Percentiles rank a stretch among this genome's conserved stretches.
These are phyloP conservation scores for Drosophila murphyi DNA, from an alignment of 1,140 invertebrate genomes.

Conservation along the genomic window DNA sequence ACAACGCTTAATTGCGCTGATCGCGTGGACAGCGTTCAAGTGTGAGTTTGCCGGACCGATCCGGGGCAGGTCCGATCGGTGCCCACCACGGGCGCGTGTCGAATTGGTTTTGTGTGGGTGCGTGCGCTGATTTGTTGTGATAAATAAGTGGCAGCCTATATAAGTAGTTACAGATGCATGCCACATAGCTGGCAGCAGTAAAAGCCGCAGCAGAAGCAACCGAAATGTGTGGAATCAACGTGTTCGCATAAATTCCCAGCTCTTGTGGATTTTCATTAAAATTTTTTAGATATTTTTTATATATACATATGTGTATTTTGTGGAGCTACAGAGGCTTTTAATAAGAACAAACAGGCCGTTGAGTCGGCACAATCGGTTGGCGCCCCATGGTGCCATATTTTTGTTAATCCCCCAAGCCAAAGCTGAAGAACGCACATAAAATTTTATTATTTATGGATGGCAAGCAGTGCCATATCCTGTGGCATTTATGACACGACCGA, in stretches of 20 bases:
- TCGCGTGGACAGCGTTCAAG: slow-evolving; percentile 71
- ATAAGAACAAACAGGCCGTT: slow-evolving; percentile 82
- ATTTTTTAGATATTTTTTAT: slow-evolving; percentile 70
- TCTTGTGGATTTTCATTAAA: slow-evolving; percentile 76
- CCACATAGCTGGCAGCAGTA: background rate
- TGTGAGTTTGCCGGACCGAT: slow-evolving; percentile 4
- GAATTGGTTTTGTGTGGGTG: slow-evolving; percentile 82
- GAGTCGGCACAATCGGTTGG: slow-evolving; percentile 79
- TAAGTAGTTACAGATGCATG: slow-evolving; percentile 44
- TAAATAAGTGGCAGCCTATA: slow-evolving; percentile 77
- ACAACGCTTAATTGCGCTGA: slow-evolving; percentile 74
- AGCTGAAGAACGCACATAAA: slow-evolving; percentile 71
- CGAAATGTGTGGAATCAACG: slow-evolving; percentile 14
- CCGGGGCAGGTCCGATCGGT: slow-evolving; percentile 11
- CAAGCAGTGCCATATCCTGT: slow-evolving; percentile 78
- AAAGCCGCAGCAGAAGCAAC: background rate
- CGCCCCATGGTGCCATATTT: slow-evolving; percentile 76
- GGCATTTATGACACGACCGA: slow-evolving; percentile 79
- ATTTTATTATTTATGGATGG: slow-evolving; percentile 83
- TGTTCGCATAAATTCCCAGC: slow-evolving; percentile 57
- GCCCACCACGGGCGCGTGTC: slow-evolving; percentile 77
- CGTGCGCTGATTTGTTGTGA: slow-evolving; percentile 80
- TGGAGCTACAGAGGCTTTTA: slow-evolving; percentile 42
- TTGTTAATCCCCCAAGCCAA: slow-evolving; percentile 67
- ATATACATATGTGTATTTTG: background rate